Percentiles rank a stretch among this genome's conserved stretches.
Evolutionary conservation across 2,888 invertebrate genomes (phyloP).

Genomic region (Dugesia japonica): DNA sequence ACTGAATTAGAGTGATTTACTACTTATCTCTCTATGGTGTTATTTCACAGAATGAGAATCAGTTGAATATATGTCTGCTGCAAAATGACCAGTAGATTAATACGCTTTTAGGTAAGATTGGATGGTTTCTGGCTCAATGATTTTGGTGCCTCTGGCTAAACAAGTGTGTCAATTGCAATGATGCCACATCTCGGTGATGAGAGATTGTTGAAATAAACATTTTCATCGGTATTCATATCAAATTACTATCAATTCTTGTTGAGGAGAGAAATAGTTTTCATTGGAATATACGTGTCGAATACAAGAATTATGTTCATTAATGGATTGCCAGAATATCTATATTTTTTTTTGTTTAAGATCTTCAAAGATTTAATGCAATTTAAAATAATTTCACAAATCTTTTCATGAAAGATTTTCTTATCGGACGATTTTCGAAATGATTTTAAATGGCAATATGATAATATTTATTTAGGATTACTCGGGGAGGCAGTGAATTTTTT

Average conservation of each 20-base stretch:
- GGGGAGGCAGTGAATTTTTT: too few species aligned
- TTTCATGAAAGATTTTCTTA: too few species aligned
- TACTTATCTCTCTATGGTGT: background rate
- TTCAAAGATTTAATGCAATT: background rate
- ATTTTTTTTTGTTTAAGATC: background rate
- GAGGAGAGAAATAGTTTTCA: too few species aligned
- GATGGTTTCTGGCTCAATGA: constrained; percentile 7
- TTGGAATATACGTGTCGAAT: background rate
- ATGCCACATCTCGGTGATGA: background rate
- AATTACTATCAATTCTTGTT: background rate
- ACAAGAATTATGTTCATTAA: background rate
- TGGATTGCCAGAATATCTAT: background rate
- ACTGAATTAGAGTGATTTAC: constrained; percentile 1
- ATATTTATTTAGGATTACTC: too few species aligned
- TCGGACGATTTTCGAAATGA: too few species aligned
- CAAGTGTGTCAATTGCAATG: constrained; percentile 20
- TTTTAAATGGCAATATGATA: too few species aligned
- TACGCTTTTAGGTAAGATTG: constrained; percentile 8
- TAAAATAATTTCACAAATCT: too few species aligned
- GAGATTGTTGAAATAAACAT: constrained; percentile 4
- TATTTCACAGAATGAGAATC: background rate
- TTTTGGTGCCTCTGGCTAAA: constrained; percentile 7
- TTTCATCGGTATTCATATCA: constrained; percentile 11
- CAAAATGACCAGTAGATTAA: constrained; percentile 9
- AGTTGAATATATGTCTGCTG: constrained; percentile 1